These are phyloP conservation scores for Archivesica marissinica DNA, from an alignment of 1,140 invertebrate genomes.

Conservation along the genomic window DNA sequence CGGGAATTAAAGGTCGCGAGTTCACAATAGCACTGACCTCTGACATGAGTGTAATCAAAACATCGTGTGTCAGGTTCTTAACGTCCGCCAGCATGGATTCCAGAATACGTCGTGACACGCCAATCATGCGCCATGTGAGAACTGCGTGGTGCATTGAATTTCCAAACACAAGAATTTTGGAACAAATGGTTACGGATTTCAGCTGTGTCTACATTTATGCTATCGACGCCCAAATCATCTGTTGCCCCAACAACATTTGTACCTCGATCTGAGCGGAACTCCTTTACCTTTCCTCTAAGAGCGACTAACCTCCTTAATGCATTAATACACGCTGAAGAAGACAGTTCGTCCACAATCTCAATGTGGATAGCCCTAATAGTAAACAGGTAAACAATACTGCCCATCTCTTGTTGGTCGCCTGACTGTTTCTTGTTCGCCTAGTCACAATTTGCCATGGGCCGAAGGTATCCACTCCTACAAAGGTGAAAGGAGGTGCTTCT, in stretches of 20 bases:
- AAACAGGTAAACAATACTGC: conserved; percentile 59
- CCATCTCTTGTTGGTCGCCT: conserved; percentile 16
- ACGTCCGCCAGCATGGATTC: conserved; percentile 56
- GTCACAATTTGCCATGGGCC: conserved; percentile 22
- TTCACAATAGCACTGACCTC: conserved; percentile 41
- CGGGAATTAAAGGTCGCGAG: neutral
- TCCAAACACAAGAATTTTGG: neutral
- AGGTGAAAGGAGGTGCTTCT: neutral
- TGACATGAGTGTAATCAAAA: conserved; percentile 43
- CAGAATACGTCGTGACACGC: conserved; percentile 52
- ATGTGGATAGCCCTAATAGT: conserved; percentile 41
- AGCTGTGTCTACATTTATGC: neutral
- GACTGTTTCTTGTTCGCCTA: conserved; percentile 4
- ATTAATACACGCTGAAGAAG: conserved; percentile 18
- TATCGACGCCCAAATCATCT: neutral
- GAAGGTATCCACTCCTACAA: conserved; percentile 38
- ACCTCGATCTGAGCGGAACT: conserved; percentile 20
- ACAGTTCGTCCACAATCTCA: conserved; percentile 20
- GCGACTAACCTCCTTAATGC: conserved; percentile 15
- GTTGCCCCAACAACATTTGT: conserved; percentile 4
- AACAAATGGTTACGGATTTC: neutral
- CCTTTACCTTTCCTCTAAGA: neutral
- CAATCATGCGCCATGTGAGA: conserved; percentile 57
- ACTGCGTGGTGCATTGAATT: conserved; percentile 37
- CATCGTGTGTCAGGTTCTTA: conserved; percentile 62